Conservation (phyloP, 2,113 vertebrate genomes). For the Coregonus clupeaformis region DNA sequence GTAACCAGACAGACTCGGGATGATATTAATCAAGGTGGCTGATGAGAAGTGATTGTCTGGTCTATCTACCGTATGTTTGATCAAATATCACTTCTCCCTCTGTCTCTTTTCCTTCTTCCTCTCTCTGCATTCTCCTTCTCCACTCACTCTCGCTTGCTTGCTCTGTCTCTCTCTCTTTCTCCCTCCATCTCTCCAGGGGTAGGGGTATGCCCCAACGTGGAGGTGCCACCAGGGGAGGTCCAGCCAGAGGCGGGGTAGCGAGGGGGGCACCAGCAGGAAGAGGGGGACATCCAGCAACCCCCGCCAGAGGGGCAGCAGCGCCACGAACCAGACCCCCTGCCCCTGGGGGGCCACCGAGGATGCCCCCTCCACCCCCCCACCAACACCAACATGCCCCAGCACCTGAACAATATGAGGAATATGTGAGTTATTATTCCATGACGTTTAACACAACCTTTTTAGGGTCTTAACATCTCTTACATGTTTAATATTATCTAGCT, state of each 20-base stretch:
- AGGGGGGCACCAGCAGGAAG: constrained; percentile 82
- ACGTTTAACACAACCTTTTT: no score
- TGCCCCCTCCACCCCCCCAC: constrained; percentile 79
- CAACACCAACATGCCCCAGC: constrained; percentile 52
- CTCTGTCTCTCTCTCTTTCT: neutral
- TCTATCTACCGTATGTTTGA: no score
- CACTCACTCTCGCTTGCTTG: neutral
- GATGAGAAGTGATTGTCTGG: neutral
- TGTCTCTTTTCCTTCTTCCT: neutral
- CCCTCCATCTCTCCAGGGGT: constrained; percentile 72
- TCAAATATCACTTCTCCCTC: no score
- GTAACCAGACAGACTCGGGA: neutral
- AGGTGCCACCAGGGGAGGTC: constrained; percentile 79
- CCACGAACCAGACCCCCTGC: constrained; percentile 81
- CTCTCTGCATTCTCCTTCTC: neutral
- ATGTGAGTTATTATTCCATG: constrained; percentile 74
- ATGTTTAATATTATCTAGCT: no score
- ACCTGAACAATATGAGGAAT: constrained; percentile 88
- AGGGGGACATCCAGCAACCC: constrained; percentile 82
- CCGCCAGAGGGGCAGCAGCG: constrained; percentile 77
- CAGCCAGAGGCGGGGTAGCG: constrained; percentile 81
- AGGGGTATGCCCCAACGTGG: constrained; percentile 89
- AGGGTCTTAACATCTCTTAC: no score
- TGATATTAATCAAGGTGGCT: neutral
- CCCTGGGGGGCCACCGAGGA: constrained; percentile 82